Evolutionary conservation across 1,140 invertebrate species (phyloP), one percentile per base, ranked within the genome.

Genomic region (Drosophila carrolli): DNA sequence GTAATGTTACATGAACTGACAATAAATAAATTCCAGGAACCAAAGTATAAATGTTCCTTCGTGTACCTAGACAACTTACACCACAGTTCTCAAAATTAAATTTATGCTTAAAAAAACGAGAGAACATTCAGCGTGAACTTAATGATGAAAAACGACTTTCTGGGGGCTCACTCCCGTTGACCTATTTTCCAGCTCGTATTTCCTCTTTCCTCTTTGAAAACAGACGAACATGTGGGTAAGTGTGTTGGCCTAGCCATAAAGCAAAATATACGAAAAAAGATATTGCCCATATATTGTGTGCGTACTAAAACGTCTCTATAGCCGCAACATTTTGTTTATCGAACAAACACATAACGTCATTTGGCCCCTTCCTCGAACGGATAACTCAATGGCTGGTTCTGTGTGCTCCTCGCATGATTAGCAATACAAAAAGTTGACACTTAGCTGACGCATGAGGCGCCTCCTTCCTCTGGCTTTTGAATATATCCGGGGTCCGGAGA

Each of bases 401-500:
- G 70, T 61, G 70, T 23, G 29, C 55, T 43, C 38, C 48, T 37
- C 51, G 57, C 70, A 73, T 83, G 83, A 86, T 86, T 86, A 86
- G 82, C 82, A 70, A 82, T 78, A 78, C 70, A 82, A 82, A 84
- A 78, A 78, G 83, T 75, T 88, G 83, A 88, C 83, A 86, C 75
- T 85, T 66, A 61, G 75, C 83, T 88, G 83, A 86, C 83, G 83
- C 82, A 86, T 88, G 83, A 88, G 72, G 77, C 66, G 61, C 29
- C 32, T 71, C 50, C n/a, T 32, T 37, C 35, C 40, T 8, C 29
- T 1, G 50, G 14, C 9, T 38, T 60, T 59, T 40, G n/a, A 10
- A 43, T 19, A 35, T 51, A 44, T 10, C 38, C 50, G 8, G 37
- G 4, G 1, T 27, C 44, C 50, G 16, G 32, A 53, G 32, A 16